Evolutionary conservation across 2,113 vertebrate species (phyloP).

Genomic region (Pedionomus torquatus): DNA sequence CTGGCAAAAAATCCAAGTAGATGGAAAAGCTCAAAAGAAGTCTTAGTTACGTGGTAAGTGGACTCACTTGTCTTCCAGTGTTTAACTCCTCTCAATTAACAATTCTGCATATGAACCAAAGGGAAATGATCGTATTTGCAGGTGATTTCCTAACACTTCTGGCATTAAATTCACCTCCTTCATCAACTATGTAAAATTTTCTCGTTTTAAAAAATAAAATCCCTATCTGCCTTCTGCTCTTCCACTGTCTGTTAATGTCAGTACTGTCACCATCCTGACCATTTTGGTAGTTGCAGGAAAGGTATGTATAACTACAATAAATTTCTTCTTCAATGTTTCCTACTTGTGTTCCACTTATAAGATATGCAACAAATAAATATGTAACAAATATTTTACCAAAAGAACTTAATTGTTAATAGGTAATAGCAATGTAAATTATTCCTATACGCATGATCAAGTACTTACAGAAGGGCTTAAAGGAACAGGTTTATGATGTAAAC

Average conservation of each 20-base stretch:
- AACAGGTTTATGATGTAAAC: neutral
- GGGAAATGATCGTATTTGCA: neutral
- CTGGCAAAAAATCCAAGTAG: neutral
- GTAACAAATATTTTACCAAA: neutral
- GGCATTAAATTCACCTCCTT: neutral
- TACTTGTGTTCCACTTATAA: neutral
- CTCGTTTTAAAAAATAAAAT: neutral
- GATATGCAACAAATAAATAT: no score
- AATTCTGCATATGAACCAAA: neutral
- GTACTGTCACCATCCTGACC: neutral
- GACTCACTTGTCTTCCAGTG: neutral
- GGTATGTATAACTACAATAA: neutral
- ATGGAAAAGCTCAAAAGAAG: neutral
- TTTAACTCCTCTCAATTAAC: neutral
- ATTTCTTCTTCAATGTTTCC: neutral
- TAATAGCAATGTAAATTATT: neutral
- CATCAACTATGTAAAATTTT: neutral
- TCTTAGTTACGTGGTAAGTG: neutral
- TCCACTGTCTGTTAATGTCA: neutral
- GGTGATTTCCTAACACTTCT: neutral
- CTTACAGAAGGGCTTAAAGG: neutral
- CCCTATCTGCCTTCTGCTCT: neutral
- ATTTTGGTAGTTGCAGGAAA: neutral
- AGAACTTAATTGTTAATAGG: neutral
- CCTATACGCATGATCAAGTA: neutral